A percentile compares a stretch with the other conserved stretches of the same genome.
Conservation (phyloP, 1,140 invertebrate species). For the Pentalonia nigronervosa region DNA sequence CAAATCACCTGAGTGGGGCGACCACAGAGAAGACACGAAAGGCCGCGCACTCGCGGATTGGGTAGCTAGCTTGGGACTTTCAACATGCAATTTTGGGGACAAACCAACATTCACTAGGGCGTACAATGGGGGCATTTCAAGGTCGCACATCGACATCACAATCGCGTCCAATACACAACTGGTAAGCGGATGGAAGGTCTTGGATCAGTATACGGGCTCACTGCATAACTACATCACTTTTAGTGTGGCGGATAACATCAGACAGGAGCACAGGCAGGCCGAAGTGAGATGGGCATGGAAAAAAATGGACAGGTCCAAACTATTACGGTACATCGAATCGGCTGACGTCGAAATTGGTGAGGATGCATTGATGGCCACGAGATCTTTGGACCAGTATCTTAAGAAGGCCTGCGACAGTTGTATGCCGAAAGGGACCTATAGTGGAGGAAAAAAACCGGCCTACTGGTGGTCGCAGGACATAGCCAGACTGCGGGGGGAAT, state of each 20-base stretch:
- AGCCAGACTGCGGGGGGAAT: not conserved
- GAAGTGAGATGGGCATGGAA: not conserved
- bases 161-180: not conserved
- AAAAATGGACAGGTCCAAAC: not conserved
- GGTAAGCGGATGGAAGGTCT: not conserved
- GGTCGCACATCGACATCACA: not conserved
- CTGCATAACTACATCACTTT: not conserved
- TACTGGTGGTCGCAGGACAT: constrained; percentile 18
- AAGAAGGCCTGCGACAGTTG: not conserved
- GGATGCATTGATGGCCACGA: not conserved
- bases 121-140: not conserved
- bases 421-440: not conserved
- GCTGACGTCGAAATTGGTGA: not conserved
- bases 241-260: not conserved
- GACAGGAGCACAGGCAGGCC: not conserved
- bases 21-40: not conserved
- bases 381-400: not conserved
- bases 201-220: not conserved
- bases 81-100: not conserved
- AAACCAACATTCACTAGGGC: not conserved
- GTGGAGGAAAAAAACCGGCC: not conserved
- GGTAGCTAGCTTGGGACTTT: not conserved
- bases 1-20: not conserved
- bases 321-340: not conserved
- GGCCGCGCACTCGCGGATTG: not conserved